Percentiles rank a stretch among this genome's conserved stretches.
phyloP scores from a whole-genome alignment of 2,888 invertebrate species.

The Leucoptera coffeella region DNA sequence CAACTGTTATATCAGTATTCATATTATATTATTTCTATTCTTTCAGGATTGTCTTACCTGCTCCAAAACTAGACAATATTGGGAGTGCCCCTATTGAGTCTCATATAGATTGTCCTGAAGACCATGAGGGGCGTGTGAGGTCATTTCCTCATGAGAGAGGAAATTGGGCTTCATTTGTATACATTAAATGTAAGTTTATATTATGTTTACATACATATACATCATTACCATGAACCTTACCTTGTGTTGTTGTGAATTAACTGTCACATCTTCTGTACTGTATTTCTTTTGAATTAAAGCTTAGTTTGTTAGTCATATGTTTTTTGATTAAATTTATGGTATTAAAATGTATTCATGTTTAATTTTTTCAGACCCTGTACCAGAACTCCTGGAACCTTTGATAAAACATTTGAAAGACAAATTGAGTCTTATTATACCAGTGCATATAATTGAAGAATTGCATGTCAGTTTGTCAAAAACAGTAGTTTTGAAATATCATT shows the following conservation, averaged over 20 bases:
- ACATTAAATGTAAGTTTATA: constrained; percentile 61
- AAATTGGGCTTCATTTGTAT: constrained; percentile 85
- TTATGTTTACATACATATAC: too few relatives aligned
- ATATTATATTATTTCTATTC: constrained; percentile 6
- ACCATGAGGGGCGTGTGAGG: constrained; percentile 69
- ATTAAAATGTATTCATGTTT: too few relatives aligned
- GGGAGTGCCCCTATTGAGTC: constrained; percentile 16
- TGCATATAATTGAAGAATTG: constrained; percentile 45
- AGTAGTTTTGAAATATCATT: constrained; percentile 76
- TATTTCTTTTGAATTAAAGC: too few relatives aligned
- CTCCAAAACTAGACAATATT: constrained; percentile 21
- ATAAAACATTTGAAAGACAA: constrained; percentile 15
- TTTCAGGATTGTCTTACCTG: constrained; percentile 22
- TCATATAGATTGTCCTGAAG: constrained; percentile 53
- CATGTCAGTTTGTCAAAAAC: constrained; percentile 86
- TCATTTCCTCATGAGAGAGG: constrained; percentile 85
- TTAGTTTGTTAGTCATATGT: too few relatives aligned
- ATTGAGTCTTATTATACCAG: constrained; percentile 12
- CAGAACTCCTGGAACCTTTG: constrained; percentile 12
- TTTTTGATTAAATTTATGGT: too few relatives aligned
- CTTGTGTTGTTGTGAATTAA: too few relatives aligned
- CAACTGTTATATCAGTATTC: too few relatives aligned
- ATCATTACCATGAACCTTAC: too few relatives aligned
- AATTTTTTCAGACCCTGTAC: constrained; percentile 24
- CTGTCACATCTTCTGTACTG: too few relatives aligned